A percentile compares a stretch with the other conserved stretches of the same genome.
These are phyloP conservation scores for Drosophila helvetica DNA, from an alignment of 2,888 invertebrate species.

Conservation along the genomic window DNA sequence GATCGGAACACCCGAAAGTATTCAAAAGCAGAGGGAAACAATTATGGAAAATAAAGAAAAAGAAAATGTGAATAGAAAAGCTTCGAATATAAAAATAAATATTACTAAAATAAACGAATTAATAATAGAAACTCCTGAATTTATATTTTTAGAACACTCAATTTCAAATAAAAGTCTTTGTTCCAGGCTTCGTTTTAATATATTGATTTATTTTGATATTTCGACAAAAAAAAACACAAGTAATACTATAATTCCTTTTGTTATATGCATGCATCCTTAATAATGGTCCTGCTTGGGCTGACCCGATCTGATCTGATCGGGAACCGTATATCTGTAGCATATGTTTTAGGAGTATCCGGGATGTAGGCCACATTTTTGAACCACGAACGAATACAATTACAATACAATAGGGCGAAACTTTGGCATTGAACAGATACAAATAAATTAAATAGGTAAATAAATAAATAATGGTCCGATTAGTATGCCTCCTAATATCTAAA, in stretches of 20 bases:
- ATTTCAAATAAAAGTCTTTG: not conserved
- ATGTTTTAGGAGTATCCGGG: not conserved
- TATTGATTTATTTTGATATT: conserved; percentile 63
- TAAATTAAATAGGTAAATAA: conserved; percentile 51
- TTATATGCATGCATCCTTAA: conserved; percentile 32
- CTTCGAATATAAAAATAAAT: too few species aligned
- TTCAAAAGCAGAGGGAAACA: too few species aligned
- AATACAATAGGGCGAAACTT: conserved; percentile 62
- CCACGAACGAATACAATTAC: conserved; percentile 22
- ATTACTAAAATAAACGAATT: too few species aligned
- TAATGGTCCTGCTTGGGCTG: not conserved
- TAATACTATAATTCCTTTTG: conserved; percentile 77
- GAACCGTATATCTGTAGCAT: not conserved
- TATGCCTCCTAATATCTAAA: conserved; percentile 68
- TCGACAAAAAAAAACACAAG: conserved; percentile 79
- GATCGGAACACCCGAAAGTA: not conserved
- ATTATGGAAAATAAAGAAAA: too few species aligned
- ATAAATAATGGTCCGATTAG: conserved; percentile 46
- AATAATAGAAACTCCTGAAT: too few species aligned
- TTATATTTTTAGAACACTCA: too few species aligned
- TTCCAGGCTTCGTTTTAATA: conserved; percentile 38
- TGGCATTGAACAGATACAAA: conserved; percentile 70
- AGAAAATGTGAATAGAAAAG: too few species aligned
- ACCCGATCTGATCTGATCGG: not conserved
- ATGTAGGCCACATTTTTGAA: too few species aligned